Conservation (phyloP, 2,113 vertebrate species). For the Callorhinus ursinus region DNA sequence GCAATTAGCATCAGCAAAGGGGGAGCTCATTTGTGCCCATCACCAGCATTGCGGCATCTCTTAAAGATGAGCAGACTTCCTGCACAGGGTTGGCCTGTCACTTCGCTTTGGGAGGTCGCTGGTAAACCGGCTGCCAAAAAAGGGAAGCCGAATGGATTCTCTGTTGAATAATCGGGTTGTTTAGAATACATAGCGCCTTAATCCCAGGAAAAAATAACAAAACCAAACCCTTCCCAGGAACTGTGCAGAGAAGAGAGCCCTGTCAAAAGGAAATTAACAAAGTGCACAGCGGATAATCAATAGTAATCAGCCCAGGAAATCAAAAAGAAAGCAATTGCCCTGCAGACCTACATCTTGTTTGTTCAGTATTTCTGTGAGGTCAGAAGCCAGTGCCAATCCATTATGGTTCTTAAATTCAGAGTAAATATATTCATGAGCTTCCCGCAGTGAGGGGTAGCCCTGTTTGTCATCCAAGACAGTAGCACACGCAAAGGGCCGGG, state of each 20-base stretch:
- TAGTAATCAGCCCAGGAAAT: constrained; percentile 71
- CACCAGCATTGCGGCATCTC: accelerated
- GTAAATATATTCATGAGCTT: constrained; percentile 42
- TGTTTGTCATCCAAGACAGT: background rate
- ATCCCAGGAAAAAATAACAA: background rate
- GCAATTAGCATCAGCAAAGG: background rate
- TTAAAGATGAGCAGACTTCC: background rate
- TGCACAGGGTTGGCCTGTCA: background rate
- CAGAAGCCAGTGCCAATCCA: background rate
- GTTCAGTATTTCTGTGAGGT: constrained; percentile 52
- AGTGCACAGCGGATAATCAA: constrained; percentile 68
- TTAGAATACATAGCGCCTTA: background rate
- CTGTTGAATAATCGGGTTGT: background rate
- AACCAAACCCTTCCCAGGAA: constrained; percentile 16
- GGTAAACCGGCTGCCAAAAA: background rate
- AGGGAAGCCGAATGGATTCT: background rate
- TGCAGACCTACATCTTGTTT: constrained; percentile 54
- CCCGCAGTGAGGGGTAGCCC: accelerated
- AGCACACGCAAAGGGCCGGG: background rate
- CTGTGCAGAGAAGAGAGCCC: constrained; percentile 16
- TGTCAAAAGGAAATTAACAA: constrained; percentile 63
- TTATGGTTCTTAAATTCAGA: constrained; percentile 1
- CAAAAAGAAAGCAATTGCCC: constrained; percentile 59
- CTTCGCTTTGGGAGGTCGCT: background rate
- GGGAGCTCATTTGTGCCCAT: background rate